phyloP scores from a whole-genome alignment of 23 tunicate genomes.

The Styela clava region DNA sequence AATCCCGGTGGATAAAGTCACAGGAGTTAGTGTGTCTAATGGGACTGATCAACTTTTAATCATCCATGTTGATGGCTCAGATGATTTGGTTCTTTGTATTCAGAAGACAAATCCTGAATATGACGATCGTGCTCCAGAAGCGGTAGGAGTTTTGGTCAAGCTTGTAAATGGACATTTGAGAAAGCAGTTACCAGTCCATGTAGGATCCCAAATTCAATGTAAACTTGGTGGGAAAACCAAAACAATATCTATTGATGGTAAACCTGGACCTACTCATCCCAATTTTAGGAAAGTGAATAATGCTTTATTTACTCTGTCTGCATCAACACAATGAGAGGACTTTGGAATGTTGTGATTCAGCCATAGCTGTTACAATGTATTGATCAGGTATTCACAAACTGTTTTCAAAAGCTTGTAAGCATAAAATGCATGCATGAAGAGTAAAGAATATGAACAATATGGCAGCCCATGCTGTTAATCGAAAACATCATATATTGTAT shows the following conservation, averaged over 20 bases:
- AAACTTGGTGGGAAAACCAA: slow-evolving; percentile 92
- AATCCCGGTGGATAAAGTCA: slow-evolving; percentile 55
- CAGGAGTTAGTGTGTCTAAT: slow-evolving; percentile 53
- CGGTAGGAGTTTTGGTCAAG: slow-evolving; percentile 46
- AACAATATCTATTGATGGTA: slow-evolving; percentile 50
- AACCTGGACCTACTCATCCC: slow-evolving; percentile 30
- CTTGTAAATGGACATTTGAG: slow-evolving; percentile 14
- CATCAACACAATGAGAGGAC: slow-evolving; percentile 36
- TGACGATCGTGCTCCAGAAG: slow-evolving; percentile 84
- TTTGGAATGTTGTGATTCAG: too few species aligned
- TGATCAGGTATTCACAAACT: too few species aligned
- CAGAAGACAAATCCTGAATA: slow-evolving; percentile 71
- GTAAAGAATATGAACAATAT: too few species aligned
- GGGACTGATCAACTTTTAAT: slow-evolving; percentile 72
- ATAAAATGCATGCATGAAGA: too few species aligned
- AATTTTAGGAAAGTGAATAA: slow-evolving; percentile 81
- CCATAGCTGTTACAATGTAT: too few species aligned
- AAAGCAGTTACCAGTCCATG: slow-evolving; percentile 57
- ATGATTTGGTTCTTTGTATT: slow-evolving; percentile 84
- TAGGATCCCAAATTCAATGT: slow-evolving; percentile 53
- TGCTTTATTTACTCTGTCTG: slow-evolving; percentile 40
- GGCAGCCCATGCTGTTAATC: too few species aligned
- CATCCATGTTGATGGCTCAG: slow-evolving; percentile 77
- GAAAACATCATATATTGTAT: too few species aligned
- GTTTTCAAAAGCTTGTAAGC: too few species aligned